Evolutionary conservation across 2,113 vertebrate genomes (phyloP).

Genomic region (Odocoileus hemionus): DNA sequence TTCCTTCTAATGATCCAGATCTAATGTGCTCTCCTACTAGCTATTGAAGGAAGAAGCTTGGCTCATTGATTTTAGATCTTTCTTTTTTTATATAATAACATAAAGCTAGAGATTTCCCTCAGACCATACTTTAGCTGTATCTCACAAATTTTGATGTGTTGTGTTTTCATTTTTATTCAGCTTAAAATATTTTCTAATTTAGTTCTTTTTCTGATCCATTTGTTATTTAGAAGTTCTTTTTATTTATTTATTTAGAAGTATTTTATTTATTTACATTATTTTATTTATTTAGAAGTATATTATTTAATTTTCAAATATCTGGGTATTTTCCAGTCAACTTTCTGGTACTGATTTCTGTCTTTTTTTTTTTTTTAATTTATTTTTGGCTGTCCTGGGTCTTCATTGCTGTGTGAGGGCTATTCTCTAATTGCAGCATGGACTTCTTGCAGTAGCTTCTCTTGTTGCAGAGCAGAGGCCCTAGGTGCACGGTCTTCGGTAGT

Average conservation of each 20-base stretch:
- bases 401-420: fast-evolving
- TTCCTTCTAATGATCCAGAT: neutral
- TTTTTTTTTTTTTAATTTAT: neutral
- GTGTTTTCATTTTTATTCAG: neutral
- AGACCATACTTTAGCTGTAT: too few species aligned
- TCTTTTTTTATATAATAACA: neutral
- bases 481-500: neutral
- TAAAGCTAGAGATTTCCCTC: neutral
- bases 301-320: neutral
- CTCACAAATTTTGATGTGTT: neutral
- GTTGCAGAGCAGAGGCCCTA: neutral
- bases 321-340: neutral
- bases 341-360: neutral
- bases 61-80: neutral
- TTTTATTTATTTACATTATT: too few species aligned
- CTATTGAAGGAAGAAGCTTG: neutral
- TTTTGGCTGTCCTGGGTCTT: neutral
- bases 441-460: neutral
- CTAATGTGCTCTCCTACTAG: neutral
- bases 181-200: neutral
- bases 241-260: too few species aligned
- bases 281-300: neutral
- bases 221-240: neutral
- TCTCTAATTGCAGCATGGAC: neutral
- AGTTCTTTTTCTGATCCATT: neutral